Percentiles rank a stretch among this genome's conserved stretches.
Conservation (phyloP, 2,113 vertebrate genomes). For the Charadrius vociferus region DNA sequence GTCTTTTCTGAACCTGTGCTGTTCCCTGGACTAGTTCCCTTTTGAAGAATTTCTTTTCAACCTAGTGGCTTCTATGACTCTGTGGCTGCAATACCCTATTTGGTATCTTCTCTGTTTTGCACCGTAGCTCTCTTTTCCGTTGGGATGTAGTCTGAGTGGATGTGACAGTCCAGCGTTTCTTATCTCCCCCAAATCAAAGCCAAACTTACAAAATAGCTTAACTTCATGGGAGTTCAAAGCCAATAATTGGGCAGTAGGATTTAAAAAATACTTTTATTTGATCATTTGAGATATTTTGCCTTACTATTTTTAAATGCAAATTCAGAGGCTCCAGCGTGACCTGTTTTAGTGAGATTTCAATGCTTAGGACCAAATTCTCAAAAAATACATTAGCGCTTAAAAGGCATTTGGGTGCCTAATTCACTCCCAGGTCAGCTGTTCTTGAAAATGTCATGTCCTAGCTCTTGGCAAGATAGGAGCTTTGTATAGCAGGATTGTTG, state of each 20-base stretch:
- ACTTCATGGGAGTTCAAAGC: background rate
- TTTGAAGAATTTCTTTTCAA: slow-evolving; percentile 25
- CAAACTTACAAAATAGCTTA: background rate
- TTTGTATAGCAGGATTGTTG: background rate
- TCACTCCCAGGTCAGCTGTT: background rate
- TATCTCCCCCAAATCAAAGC: slow-evolving; percentile 6
- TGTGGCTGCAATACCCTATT: background rate
- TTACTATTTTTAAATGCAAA: background rate
- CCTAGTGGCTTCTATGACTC: background rate
- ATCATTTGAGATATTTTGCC: background rate
- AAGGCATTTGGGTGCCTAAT: background rate
- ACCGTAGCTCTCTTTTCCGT: background rate
- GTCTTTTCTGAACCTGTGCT: background rate
- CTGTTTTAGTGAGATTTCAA: background rate
- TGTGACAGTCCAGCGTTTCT: background rate
- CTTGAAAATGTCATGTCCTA: background rate
- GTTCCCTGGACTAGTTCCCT: background rate
- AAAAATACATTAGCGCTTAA: background rate
- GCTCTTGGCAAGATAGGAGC: background rate
- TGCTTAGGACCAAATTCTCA: background rate
- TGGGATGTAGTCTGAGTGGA: background rate
- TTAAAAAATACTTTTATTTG: background rate
- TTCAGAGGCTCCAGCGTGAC: background rate
- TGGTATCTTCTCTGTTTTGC: background rate
- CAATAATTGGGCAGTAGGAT: background rate